Base-by-base conservation (phyloP, 37 sponge, comb jelly and placozoan genomes). In the Halichondria panicea region DNA sequence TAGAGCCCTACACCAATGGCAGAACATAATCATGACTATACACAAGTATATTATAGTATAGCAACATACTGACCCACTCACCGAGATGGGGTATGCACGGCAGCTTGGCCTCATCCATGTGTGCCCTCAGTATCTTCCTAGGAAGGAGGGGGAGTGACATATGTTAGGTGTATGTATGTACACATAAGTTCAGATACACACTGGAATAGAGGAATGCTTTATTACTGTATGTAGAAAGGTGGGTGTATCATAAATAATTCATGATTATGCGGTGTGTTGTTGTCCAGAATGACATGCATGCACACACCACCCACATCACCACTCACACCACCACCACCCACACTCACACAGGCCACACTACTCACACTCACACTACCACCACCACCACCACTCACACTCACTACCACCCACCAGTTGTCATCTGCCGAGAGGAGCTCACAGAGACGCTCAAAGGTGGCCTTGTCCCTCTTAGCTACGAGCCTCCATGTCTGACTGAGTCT, bases 1-100 rank as follows among this genome's bases (percentile, higher is more conserved):
- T 82, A 86, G 58, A 86, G 43, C 11, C 80, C 86, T 24, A 36
- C 28, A 33, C 13, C 5, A 53, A 31, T 32, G 32, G 31, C 19
- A 8, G 28, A 1, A 15, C 7, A 27, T 27, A 35, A 48, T 27
- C 9, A 15, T 39, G 58, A 33, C 59, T 25, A 22, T 38, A 19
- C 3, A 28, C 4, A 30, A 55, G 38, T 4, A 3, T 22, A 36
- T 12, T 12, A 5, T 30, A 30, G 54, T 46, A 27, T 24, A 5
- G 42, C n/a, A 66, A 9, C 8, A 15, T 18, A 15, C 52, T 18
- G 2, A 5, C 15, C 37, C 15, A 68, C 65, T 22, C 34, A 77
- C 87, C 94, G 3, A 93, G 53, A 56, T 85, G 71, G 2, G 94
- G 94, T 18, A 93, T 93, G 34, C 90, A 85, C 43, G 94, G 94